A percentile compares a stretch with the other conserved stretches of the same genome.
These are phyloP conservation scores for Brachionus rubens DNA, from an alignment of 1,140 invertebrate species.

Conservation along the genomic window DNA sequence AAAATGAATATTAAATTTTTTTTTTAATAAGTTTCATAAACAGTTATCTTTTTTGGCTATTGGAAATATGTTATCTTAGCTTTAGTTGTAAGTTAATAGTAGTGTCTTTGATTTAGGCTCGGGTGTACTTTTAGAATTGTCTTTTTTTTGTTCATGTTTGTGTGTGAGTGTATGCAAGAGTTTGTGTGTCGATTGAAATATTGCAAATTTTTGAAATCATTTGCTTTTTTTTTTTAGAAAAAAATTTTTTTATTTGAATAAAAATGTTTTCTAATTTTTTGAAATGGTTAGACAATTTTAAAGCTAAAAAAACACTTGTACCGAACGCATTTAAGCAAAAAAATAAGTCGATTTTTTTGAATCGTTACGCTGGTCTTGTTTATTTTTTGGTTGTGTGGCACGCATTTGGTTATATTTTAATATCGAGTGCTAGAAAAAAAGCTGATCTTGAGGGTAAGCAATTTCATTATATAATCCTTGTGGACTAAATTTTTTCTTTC, in stretches of 20 bases:
- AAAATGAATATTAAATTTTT: background rate
- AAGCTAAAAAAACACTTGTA: background rate
- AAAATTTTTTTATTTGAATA: background rate
- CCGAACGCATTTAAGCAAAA: constrained; percentile 33
- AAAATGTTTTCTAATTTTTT: constrained; percentile 28
- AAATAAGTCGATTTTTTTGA: constrained; percentile 31
- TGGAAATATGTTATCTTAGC: too few relatives aligned
- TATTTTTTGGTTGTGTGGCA: constrained; percentile 41
- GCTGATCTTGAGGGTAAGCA: constrained; percentile 14
- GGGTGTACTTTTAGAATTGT: too few relatives aligned
- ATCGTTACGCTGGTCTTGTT: constrained; percentile 30
- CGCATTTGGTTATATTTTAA: constrained; percentile 25
- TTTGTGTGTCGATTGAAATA: too few relatives aligned
- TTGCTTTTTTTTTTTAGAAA: background rate
- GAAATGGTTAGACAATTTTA: constrained; percentile 10
- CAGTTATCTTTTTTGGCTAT: too few relatives aligned
- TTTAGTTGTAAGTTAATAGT: too few relatives aligned
- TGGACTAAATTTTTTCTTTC: too few relatives aligned
- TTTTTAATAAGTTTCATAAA: too few relatives aligned
- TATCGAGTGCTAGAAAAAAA: constrained; percentile 27
- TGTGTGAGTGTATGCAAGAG: too few relatives aligned
- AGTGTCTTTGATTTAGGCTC: too few relatives aligned
- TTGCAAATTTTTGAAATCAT: too few relatives aligned
- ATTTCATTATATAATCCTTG: too few relatives aligned
- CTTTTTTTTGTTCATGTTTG: too few relatives aligned